Evolutionary conservation across 1,140 invertebrate species (phyloP).

Genomic region (Drosophila mojavensis): DNA sequence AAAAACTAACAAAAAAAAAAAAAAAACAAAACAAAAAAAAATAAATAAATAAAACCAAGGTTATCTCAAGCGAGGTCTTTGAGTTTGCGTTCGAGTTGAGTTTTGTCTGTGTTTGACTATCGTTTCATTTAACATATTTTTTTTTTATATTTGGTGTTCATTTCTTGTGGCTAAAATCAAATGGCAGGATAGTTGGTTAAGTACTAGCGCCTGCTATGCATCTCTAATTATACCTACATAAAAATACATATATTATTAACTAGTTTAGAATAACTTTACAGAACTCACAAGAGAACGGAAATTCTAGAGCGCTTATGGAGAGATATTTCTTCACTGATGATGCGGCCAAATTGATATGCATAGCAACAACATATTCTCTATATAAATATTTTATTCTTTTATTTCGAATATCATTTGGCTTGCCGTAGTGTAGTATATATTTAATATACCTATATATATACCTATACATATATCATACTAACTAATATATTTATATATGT

Average conservation of each 20-base stretch:
- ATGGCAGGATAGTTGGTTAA: slow-evolving; percentile 23
- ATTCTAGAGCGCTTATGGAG: slow-evolving; percentile 2
- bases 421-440: slow-evolving; percentile 65
- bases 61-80: slow-evolving; percentile 17
- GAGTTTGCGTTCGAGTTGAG: slow-evolving; percentile 39
- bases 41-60: background rate
- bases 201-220: slow-evolving; percentile 32
- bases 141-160: slow-evolving; percentile 20
- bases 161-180: slow-evolving; percentile 12
- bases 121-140: slow-evolving; percentile 10
- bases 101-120: slow-evolving; percentile 13
- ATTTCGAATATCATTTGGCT: slow-evolving; percentile 62
- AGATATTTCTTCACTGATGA: slow-evolving; percentile 3
- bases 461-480: slow-evolving; percentile 18
- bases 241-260: slow-evolving; percentile 8
- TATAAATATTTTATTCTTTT: slow-evolving; percentile 3
- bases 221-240: slow-evolving; percentile 14
- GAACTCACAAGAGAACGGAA: slow-evolving; percentile 14
- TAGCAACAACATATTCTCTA: slow-evolving; percentile 10
- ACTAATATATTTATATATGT: slow-evolving; percentile 51
- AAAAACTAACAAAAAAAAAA: background rate
- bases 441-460: slow-evolving; percentile 21
- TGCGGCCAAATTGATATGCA: slow-evolving; percentile 5
- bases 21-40: background rate
- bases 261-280: slow-evolving; percentile 31